These are phyloP conservation scores for Anguilla rostrata DNA, from an alignment of 2,113 vertebrate species.

Conservation along the genomic window DNA sequence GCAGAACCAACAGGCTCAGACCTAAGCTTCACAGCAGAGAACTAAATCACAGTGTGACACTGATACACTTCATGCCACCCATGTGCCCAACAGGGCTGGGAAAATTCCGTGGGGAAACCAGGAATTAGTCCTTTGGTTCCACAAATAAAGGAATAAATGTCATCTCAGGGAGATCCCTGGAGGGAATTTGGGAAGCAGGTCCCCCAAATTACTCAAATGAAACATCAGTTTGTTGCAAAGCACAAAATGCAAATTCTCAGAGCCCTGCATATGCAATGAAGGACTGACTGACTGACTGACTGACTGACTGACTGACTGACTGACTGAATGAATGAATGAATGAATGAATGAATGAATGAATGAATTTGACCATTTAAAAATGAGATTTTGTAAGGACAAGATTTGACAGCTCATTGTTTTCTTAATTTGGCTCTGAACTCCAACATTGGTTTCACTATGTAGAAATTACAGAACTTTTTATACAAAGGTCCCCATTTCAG, in stretches of 20 bases:
- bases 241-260: background rate
- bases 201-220: background rate
- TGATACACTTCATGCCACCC: constrained; percentile 4
- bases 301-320: too few relatives aligned
- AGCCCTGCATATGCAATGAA: background rate
- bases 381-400: too few relatives aligned
- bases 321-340: too few relatives aligned
- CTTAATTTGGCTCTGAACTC: too few relatives aligned
- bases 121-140: background rate
- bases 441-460: too few relatives aligned
- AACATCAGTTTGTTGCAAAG: background rate
- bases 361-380: too few relatives aligned
- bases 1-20: constrained; percentile 14
- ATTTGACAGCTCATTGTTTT: too few relatives aligned
- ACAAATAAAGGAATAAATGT: background rate
- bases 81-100: background rate
- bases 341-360: too few relatives aligned
- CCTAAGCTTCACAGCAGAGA: background rate
- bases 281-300: too few relatives aligned
- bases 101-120: background rate
- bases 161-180: background rate
- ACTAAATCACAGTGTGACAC: background rate
- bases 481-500: too few relatives aligned
- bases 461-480: too few relatives aligned
- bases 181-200: background rate